Evolutionary conservation across 2,797 vertebrate species (phyloP).

Genomic region (Mustela erminea): DNA sequence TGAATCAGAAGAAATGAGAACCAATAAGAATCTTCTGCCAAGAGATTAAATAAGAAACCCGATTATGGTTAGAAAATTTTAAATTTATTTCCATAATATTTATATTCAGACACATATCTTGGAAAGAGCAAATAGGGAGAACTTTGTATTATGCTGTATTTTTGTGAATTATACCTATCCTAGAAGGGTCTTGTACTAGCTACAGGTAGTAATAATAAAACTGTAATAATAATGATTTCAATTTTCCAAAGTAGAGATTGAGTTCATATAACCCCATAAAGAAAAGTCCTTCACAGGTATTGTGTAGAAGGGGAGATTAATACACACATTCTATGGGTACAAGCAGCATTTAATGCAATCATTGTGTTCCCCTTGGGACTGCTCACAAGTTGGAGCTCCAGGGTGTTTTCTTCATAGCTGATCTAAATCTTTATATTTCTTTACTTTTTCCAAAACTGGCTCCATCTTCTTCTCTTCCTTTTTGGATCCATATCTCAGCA

Average conservation of each 20-base stretch:
- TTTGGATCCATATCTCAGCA: neutral
- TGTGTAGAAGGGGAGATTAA: conserved; percentile 49
- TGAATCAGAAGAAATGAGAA: conserved; percentile 60
- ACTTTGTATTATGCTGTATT: conserved; percentile 56
- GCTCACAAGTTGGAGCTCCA: neutral
- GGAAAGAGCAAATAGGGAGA: conserved; percentile 51
- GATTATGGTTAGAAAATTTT: conserved; percentile 39
- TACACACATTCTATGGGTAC: conserved; percentile 47
- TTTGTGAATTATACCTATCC: conserved; percentile 69
- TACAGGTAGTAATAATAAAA: conserved; percentile 70
- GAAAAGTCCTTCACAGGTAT: conserved; percentile 35
- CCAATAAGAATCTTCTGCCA: neutral
- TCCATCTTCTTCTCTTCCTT: neutral
- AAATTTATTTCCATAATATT: conserved; percentile 62
- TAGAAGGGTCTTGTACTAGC: conserved; percentile 56
- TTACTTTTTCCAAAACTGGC: neutral
- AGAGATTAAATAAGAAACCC: conserved; percentile 67
- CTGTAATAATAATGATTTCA: conserved; percentile 72
- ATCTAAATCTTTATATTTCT: neutral
- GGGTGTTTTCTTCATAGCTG: neutral
- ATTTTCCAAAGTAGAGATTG: conserved; percentile 70
- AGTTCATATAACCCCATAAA: conserved; percentile 67
- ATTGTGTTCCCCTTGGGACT: neutral
- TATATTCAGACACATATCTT: conserved; percentile 48
- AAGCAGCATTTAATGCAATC: conserved; percentile 43